phyloP scores from a whole-genome alignment of 1,140 invertebrate species.

The Eulimnadia texana region DNA sequence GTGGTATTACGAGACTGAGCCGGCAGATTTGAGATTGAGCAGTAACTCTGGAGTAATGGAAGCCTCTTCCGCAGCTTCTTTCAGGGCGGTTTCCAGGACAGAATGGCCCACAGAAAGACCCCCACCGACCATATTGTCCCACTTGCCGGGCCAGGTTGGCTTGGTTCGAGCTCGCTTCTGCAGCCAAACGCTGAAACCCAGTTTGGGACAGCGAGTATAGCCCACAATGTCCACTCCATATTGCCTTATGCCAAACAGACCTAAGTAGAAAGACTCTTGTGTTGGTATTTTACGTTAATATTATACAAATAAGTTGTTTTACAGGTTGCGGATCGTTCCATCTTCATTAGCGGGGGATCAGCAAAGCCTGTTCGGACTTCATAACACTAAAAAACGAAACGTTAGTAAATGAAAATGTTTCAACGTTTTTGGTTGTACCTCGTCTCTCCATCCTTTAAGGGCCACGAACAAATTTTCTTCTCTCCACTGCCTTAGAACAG shows the following conservation, averaged over 20 bases:
- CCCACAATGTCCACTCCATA: constrained; percentile 92
- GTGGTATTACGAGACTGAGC: constrained; percentile 69
- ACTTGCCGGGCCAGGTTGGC: constrained; percentile 85
- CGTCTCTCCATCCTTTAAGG: constrained; percentile 77
- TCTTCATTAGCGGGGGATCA: constrained; percentile 59
- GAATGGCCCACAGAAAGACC: constrained; percentile 75
- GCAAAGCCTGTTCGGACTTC: constrained; percentile 59
- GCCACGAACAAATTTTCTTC: constrained; percentile 46
- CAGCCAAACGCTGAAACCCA: constrained; percentile 80
- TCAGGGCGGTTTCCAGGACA: constrained; percentile 72
- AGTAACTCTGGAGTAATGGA: constrained; percentile 59
- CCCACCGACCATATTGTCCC: constrained; percentile 90
- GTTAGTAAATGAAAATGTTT: constrained; percentile 1
- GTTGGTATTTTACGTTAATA: not conserved
- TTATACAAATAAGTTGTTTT: constrained; percentile 22
- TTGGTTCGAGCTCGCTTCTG: constrained; percentile 78
- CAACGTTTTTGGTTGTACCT: constrained; percentile 38
- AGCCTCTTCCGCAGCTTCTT: constrained; percentile 88
- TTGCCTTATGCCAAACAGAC: constrained; percentile 78
- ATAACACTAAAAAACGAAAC: constrained; percentile 44
- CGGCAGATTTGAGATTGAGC: constrained; percentile 52
- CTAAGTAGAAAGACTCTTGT: constrained; percentile 25
- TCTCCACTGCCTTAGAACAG: constrained; percentile 56
- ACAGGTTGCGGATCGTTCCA: constrained; percentile 83
- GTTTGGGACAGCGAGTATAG: constrained; percentile 65